Percentiles rank a stretch among this genome's conserved stretches.
These are phyloP conservation scores for Cardinalis cardinalis DNA, from an alignment of 2,113 vertebrate species.

Conservation along the genomic window DNA sequence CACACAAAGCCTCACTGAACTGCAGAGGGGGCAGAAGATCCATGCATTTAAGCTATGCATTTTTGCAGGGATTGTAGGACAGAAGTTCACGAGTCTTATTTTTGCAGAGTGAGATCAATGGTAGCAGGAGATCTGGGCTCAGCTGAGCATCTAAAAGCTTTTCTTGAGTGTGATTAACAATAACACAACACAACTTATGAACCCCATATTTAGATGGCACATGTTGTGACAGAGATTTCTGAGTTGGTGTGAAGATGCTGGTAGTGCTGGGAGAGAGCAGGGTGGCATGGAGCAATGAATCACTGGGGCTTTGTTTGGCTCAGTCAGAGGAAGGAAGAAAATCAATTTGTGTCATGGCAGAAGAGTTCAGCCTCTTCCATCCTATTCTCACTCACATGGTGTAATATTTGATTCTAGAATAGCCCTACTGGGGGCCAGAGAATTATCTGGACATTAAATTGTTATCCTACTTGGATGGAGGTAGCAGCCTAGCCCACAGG, in stretches of 20 bases:
- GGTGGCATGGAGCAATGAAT: neutral
- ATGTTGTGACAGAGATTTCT: neutral
- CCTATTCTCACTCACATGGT: neutral
- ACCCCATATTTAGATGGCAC: neutral
- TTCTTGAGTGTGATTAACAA: neutral
- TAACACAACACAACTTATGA: neutral
- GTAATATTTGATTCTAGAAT: conserved; percentile 21
- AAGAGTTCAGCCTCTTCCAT: neutral
- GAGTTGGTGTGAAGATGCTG: fast-evolving
- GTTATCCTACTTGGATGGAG: conserved; percentile 41
- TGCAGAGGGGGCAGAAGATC: neutral
- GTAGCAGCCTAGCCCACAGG: conserved; percentile 20
- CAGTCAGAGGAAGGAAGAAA: neutral
- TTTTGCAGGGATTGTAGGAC: neutral
- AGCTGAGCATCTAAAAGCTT: neutral
- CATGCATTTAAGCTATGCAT: neutral
- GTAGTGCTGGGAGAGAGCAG: neutral
- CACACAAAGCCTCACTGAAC: neutral
- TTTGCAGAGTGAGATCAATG: neutral
- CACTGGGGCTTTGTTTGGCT: neutral
- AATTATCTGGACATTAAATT: conserved; percentile 9
- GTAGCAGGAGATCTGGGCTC: neutral
- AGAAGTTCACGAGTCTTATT: neutral
- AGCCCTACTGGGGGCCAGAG: neutral
- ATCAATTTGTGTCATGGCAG: neutral